phyloP scores from a whole-genome alignment of 2,888 invertebrate species.

The Drosophila kambysellisi region DNA sequence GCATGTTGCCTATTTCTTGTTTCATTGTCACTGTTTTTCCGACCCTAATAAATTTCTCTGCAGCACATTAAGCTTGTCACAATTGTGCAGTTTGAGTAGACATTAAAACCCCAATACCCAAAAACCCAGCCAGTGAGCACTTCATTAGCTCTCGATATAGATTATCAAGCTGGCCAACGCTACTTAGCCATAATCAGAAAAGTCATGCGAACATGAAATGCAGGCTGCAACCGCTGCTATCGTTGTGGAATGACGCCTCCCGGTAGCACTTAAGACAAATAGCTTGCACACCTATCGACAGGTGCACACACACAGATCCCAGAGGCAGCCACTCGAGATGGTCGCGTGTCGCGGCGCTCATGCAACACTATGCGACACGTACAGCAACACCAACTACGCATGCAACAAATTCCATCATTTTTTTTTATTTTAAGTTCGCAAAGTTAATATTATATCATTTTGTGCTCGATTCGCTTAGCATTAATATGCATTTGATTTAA shows the following conservation, averaged over 20 bases:
- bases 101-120: conserved; percentile 38
- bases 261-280: conserved; percentile 76
- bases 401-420: neutral
- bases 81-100: conserved; percentile 69
- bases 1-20: conserved; percentile 57
- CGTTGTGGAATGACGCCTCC: conserved; percentile 48
- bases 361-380: neutral
- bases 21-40: conserved; percentile 32
- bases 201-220: conserved; percentile 44
- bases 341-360: neutral
- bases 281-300: conserved; percentile 77
- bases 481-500: neutral
- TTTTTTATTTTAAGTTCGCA: neutral
- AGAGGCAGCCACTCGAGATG: conserved; percentile 16
- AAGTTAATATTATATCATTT: neutral
- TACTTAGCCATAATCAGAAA: conserved; percentile 48
- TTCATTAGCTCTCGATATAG: conserved; percentile 56
- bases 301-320: conserved; percentile 10
- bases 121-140: conserved; percentile 46
- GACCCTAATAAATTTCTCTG: conserved; percentile 51
- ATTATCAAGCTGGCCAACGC: neutral
- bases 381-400: neutral
- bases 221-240: conserved; percentile 30
- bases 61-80: conserved; percentile 69
- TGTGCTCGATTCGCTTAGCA: neutral